Evolutionary conservation across 2,888 invertebrate species (phyloP).

Genomic region (Boloria euphrosyne): DNA sequence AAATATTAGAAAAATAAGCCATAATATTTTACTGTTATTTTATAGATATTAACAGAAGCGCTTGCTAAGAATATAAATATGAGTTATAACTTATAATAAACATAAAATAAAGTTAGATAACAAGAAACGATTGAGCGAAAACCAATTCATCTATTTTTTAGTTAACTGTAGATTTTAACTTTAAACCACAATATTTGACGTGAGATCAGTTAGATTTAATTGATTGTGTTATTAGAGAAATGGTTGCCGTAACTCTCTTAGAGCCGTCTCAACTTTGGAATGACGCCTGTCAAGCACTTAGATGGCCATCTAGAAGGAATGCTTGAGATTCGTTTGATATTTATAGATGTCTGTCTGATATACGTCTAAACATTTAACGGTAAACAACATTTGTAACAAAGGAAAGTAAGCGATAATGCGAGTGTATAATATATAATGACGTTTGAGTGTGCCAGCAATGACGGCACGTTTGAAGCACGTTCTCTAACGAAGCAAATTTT

Average conservation of each 20-base stretch:
- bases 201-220: conserved; percentile 1
- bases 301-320: conserved; percentile 13
- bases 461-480: no score
- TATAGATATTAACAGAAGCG: not conserved
- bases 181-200: not conserved
- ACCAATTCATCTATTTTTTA: not conserved
- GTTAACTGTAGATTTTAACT: not conserved
- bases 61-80: not conserved
- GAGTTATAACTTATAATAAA: no score
- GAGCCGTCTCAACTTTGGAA: not conserved
- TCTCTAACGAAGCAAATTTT: not conserved
- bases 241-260: not conserved
- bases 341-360: conserved; percentile 1
- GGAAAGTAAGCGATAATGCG: no score
- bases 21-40: not conserved
- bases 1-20: no score
- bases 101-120: no score
- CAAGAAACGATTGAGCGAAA: no score
- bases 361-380: not conserved
- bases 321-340: not conserved
- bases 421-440: no score
- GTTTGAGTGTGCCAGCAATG: no score
- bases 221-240: conserved; percentile 4
- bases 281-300: conserved; percentile 7
- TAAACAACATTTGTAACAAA: not conserved